A percentile compares a stretch with the other conserved stretches of the same genome.
These are phyloP conservation scores for Orthosia cruda DNA, from an alignment of 2,888 invertebrate species.

Conservation along the genomic window DNA sequence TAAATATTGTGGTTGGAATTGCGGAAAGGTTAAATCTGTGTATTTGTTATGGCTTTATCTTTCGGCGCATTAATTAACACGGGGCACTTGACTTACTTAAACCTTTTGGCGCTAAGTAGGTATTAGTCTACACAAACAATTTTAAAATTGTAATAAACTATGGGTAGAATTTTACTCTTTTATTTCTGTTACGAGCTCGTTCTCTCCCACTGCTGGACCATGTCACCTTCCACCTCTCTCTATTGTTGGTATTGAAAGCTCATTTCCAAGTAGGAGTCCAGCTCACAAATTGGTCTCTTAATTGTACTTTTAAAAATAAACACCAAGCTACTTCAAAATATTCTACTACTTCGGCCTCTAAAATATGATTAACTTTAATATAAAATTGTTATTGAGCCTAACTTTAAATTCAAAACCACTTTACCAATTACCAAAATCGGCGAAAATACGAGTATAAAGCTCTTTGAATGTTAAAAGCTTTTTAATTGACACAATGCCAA, in stretches of 20 bases:
- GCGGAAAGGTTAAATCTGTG: slow-evolving; percentile 13
- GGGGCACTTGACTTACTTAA: background rate
- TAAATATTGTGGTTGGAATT: slow-evolving; percentile 9
- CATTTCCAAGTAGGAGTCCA: too few relatives aligned
- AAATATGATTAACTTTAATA: background rate
- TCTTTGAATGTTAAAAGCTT: slow-evolving; percentile 17
- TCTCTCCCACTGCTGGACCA: too few relatives aligned
- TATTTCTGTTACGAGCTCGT: too few relatives aligned
- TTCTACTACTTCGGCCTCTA: background rate
- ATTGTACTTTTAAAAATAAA: too few relatives aligned
- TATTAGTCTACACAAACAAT: too few relatives aligned
- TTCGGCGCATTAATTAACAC: background rate
- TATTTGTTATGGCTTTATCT: background rate
- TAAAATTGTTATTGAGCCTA: slow-evolving; percentile 1
- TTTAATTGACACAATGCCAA: slow-evolving; percentile 43
- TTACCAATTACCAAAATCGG: background rate
- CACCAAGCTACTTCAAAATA: background rate
- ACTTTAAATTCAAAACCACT: slow-evolving; percentile 13
- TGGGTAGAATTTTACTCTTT: too few relatives aligned
- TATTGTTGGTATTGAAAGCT: too few relatives aligned
- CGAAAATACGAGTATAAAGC: background rate
- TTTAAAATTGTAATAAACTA: too few relatives aligned
- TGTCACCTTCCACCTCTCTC: too few relatives aligned
- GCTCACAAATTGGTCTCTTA: too few relatives aligned
- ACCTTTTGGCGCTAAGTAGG: background rate